phyloP scores from a whole-genome alignment of 2,113 vertebrate species.

The Neoarius graeffei region DNA sequence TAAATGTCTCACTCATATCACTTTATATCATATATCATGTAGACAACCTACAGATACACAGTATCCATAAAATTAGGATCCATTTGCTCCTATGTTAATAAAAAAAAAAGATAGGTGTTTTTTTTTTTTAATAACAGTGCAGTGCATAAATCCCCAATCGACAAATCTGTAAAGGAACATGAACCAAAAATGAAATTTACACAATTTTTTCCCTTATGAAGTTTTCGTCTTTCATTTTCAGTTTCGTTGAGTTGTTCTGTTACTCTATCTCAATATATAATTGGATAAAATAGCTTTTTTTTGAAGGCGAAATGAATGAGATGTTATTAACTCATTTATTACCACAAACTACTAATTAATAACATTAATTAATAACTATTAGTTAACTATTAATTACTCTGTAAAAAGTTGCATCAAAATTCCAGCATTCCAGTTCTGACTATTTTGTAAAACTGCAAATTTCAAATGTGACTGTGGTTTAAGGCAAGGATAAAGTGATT shows the following conservation, averaged over 20 bases:
- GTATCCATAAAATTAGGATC: constrained; percentile 88
- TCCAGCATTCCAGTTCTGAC: not conserved
- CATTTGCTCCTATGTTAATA: constrained; percentile 69
- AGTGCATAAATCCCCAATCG: not conserved
- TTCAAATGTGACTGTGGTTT: not conserved
- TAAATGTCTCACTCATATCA: constrained; percentile 71
- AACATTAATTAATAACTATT: not conserved
- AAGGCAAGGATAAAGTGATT: not conserved
- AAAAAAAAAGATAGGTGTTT: not conserved
- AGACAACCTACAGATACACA: constrained; percentile 88
- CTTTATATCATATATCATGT: constrained; percentile 66
- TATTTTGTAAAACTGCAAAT: not conserved
- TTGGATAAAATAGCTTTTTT: not conserved
- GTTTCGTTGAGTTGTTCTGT: not conserved
- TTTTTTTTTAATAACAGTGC: constrained; percentile 8
- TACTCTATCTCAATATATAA: not conserved
- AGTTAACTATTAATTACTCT: not conserved
- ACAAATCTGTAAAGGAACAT: not conserved
- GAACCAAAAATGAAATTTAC: not conserved
- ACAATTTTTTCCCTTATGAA: not conserved
- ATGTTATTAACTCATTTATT: not conserved
- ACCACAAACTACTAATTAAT: not conserved
- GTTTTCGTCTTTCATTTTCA: not conserved
- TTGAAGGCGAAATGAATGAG: not conserved
- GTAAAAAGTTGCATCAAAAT: not conserved